Evolutionary conservation across 2,797 vertebrate genomes (phyloP).

Genomic region (Rhabdomys pumilio): DNA sequence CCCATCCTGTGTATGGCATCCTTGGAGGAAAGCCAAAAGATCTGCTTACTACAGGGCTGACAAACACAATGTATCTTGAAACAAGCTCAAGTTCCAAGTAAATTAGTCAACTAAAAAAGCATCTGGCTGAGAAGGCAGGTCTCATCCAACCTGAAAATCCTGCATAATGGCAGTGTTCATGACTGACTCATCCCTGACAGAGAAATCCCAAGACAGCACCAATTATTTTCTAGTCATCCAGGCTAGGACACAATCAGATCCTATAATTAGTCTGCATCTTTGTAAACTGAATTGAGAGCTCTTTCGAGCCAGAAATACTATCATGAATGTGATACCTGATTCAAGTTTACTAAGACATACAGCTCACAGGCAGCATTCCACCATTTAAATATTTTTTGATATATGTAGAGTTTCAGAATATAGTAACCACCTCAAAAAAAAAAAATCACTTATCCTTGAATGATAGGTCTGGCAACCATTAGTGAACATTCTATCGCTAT

Average conservation of each 20-base stretch:
- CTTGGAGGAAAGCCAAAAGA: slow-evolving; percentile 65
- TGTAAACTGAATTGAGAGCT: slow-evolving; percentile 43
- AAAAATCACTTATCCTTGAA: not conserved
- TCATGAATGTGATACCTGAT: not conserved
- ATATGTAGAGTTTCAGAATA: slow-evolving; percentile 39
- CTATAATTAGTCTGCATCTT: not conserved
- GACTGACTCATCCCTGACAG: slow-evolving; percentile 16
- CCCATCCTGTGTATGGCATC: not conserved
- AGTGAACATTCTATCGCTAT: not conserved
- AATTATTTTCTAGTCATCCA: not conserved
- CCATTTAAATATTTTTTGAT: not conserved
- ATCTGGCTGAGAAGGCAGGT: slow-evolving; percentile 38
- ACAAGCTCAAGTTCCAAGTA: slow-evolving; percentile 64
- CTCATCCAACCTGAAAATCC: slow-evolving; percentile 77
- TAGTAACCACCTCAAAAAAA: not conserved
- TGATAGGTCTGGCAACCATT: slow-evolving; percentile 4
- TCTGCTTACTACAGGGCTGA: not conserved
- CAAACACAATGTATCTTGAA: slow-evolving; percentile 67
- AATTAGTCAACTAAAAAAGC: slow-evolving; percentile 40
- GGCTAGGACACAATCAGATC: slow-evolving; percentile 1
- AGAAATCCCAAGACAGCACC: slow-evolving; percentile 30
- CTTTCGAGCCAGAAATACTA: slow-evolving; percentile 19
- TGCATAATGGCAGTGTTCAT: not conserved
- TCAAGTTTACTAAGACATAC: not conserved
- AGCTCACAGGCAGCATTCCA: not conserved